Evolutionary conservation across 2,797 vertebrate species (phyloP).

Genomic region (Falco novaeseelandiae): DNA sequence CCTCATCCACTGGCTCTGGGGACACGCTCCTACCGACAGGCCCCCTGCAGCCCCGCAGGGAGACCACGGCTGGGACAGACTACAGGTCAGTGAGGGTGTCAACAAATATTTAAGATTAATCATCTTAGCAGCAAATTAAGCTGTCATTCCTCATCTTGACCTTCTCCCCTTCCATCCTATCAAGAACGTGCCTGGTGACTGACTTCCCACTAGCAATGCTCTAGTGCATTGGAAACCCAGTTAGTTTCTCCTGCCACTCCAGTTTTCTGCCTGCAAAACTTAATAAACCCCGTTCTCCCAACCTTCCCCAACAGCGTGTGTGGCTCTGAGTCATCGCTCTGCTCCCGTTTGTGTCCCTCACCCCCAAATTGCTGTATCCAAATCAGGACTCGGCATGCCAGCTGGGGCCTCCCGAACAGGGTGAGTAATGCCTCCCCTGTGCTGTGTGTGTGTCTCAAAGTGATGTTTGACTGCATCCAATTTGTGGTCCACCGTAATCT

Average conservation of each 20-base stretch:
- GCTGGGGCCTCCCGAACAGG: background rate
- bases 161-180: background rate
- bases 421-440: background rate
- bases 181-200: background rate
- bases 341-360: background rate
- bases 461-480: background rate
- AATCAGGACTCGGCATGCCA: background rate
- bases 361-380: background rate
- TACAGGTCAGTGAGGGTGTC: background rate
- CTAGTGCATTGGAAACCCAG: rapidly evolving
- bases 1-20: background rate
- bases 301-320: rapidly evolving
- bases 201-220: background rate
- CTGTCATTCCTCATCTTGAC: background rate
- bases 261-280: background rate
- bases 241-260: background rate
- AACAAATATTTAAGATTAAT: background rate
- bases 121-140: background rate
- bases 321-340: background rate
- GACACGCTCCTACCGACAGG: background rate
- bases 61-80: background rate
- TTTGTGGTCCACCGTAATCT: background rate
- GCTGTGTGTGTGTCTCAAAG: background rate
- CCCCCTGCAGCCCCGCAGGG: rapidly evolving
- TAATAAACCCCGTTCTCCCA: background rate